phyloP scores from a whole-genome alignment of 2,888 invertebrate species.

The Spicauda simplicius region DNA sequence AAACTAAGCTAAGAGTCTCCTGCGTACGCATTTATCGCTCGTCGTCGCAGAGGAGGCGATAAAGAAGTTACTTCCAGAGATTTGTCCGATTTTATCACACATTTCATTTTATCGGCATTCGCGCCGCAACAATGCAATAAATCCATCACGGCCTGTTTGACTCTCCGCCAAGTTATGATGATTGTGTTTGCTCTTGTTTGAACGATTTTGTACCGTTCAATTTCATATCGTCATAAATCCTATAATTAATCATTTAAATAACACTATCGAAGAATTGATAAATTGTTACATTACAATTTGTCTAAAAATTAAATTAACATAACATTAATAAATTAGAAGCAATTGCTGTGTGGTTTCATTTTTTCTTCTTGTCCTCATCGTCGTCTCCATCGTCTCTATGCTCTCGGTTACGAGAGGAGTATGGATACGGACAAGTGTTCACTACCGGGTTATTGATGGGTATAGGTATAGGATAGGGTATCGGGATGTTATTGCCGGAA shows the following conservation, averaged over 20 bases:
- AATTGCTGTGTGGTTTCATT: background rate
- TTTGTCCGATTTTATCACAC: conserved; percentile 26
- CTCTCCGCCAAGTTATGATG: conserved; percentile 17
- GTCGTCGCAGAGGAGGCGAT: background rate
- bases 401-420: conserved; percentile 39
- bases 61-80: conserved; percentile 2
- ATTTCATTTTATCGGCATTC: conserved; percentile 23
- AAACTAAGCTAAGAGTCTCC: conserved; percentile 1
- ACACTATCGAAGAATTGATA: background rate
- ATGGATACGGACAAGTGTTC: conserved; percentile 38
- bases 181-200: conserved; percentile 10
- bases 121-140: background rate
- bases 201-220: background rate
- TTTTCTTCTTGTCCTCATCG: conserved; percentile 8
- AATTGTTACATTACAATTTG: background rate
- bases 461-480: conserved; percentile 61
- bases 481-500: conserved; percentile 46
- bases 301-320: background rate
- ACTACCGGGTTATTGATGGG: conserved; percentile 57
- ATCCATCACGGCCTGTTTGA: conserved; percentile 25
- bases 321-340: conserved; percentile 3
- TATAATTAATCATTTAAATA: background rate
- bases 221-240: background rate
- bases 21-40: background rate
- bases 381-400: conserved; percentile 34